Conservation (phyloP, 2,888 invertebrate species). For the Xestia sexstrigata region DNA sequence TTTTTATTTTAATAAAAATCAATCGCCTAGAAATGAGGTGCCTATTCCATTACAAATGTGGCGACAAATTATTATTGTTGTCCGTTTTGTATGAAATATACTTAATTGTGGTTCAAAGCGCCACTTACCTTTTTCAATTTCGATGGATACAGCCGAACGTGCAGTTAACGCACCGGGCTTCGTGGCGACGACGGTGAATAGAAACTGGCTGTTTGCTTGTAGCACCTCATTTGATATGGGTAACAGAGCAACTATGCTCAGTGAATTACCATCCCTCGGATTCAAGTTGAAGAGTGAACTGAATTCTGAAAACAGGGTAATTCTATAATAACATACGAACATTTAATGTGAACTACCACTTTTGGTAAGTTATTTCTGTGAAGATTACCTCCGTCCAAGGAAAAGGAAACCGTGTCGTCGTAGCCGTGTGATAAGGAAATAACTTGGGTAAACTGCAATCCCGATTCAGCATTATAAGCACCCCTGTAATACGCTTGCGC, state of each 20-base stretch:
- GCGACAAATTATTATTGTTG: constrained; percentile 24
- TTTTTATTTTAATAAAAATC: too few species aligned
- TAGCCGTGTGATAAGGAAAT: constrained; percentile 73
- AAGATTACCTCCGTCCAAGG: constrained; percentile 74
- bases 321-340: background rate
- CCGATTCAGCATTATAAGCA: constrained; percentile 65
- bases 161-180: too few species aligned
- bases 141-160: constrained; percentile 23
- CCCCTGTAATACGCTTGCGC: constrained; percentile 75
- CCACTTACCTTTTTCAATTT: constrained; percentile 67
- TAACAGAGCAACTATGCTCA: too few species aligned
- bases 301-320: constrained; percentile 61
- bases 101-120: background rate
- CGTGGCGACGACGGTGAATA: too few species aligned
- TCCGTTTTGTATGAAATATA: constrained; percentile 68
- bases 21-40: too few species aligned
- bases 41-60: background rate
- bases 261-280: background rate
- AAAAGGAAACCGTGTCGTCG: constrained; percentile 73
- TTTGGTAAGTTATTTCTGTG: background rate
- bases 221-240: too few species aligned
- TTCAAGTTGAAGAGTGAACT: constrained; percentile 3
- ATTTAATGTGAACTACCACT: constrained; percentile 10
- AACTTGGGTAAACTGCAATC: constrained; percentile 68
- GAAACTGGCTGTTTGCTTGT: background rate